phyloP scores from a whole-genome alignment of 2,797 vertebrate species.

The Clarias platycephalus region DNA sequence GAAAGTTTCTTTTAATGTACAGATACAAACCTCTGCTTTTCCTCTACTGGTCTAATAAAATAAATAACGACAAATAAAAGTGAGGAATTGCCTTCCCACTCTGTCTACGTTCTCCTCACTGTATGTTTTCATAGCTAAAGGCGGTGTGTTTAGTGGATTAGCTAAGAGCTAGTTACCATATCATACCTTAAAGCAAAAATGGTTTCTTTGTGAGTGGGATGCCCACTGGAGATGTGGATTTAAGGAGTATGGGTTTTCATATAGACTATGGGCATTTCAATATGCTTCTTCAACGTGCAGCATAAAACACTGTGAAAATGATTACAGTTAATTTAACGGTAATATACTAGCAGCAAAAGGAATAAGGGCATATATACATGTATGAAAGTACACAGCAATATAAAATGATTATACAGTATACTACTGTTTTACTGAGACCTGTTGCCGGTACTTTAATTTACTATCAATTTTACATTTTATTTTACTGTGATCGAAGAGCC shows the following conservation, averaged over 20 bases:
- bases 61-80: not conserved
- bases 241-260: not conserved
- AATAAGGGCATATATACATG: too few species aligned
- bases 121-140: conserved; percentile 27
- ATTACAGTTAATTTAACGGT: not conserved
- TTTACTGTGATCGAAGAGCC: not conserved
- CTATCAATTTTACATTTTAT: not conserved
- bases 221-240: not conserved
- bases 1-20: not conserved
- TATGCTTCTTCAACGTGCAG: not conserved
- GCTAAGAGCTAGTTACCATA: conserved; percentile 22
- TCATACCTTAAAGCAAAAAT: not conserved
- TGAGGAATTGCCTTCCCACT: not conserved
- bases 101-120: not conserved
- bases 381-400: too few species aligned
- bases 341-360: not conserved
- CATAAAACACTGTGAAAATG: not conserved
- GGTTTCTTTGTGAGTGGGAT: not conserved
- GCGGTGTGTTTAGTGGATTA: conserved; percentile 6
- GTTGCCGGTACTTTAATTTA: not conserved
- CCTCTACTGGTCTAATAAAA: not conserved
- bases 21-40: not conserved
- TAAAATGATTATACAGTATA: not conserved
- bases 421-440: not conserved
- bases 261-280: conserved; percentile 1